phyloP scores from a whole-genome alignment of 2,797 vertebrate species.

The Glyptemys insculpta region DNA sequence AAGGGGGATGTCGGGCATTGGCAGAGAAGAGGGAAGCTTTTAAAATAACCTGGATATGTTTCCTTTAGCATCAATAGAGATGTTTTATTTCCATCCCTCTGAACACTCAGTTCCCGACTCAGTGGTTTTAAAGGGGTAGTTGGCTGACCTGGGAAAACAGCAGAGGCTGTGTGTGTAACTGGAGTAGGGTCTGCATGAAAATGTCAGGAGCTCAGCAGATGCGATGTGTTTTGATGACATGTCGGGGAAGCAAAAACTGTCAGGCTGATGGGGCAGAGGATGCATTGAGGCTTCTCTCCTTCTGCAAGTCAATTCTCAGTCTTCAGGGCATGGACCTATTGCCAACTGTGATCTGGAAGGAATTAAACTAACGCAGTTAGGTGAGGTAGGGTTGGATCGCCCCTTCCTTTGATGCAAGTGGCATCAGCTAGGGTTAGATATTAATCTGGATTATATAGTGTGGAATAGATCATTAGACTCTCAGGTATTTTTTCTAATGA shows the following conservation, averaged over 20 bases:
- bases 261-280: background rate
- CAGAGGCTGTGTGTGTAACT: background rate
- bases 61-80: background rate
- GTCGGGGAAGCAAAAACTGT: background rate
- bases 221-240: background rate
- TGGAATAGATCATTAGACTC: constrained; percentile 22
- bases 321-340: background rate
- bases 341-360: background rate
- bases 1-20: background rate
- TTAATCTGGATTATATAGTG: accelerated
- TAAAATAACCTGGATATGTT: background rate
- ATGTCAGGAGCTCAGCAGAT: background rate
- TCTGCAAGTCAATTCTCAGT: background rate
- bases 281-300: background rate
- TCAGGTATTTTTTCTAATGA: background rate
- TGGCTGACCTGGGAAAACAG: accelerated
- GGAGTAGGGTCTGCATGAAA: accelerated
- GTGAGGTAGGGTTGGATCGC: background rate
- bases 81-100: background rate
- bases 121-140: accelerated
- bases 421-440: background rate
- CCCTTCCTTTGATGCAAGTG: background rate
- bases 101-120: background rate
- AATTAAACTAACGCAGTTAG: too few species aligned
- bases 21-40: background rate